Evolutionary conservation across 23 tunicate genomes (phyloP).

Genomic region (Trididemnum miniatum): DNA sequence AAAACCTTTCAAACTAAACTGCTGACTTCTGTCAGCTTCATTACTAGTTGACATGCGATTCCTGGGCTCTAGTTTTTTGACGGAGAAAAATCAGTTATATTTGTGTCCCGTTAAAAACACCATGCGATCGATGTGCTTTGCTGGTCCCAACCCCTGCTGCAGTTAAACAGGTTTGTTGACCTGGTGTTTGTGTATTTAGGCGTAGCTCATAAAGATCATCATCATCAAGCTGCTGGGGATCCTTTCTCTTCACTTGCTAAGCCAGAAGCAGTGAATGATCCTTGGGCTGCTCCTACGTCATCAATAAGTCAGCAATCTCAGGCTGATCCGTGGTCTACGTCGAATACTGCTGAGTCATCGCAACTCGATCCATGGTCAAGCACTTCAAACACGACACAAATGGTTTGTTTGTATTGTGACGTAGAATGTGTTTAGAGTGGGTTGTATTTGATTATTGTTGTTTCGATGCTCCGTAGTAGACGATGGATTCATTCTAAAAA

Average conservation of each 20-base stretch:
- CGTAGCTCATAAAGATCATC: not conserved
- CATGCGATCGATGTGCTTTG: too few species aligned
- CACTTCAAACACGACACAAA: not conserved
- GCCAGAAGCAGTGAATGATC: slow-evolving; percentile 53
- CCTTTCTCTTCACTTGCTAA: slow-evolving; percentile 33
- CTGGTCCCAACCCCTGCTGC: too few species aligned
- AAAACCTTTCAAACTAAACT: too few species aligned
- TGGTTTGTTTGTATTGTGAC: not conserved
- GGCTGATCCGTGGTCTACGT: slow-evolving; percentile 25
- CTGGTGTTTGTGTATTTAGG: not conserved
- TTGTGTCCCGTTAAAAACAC: too few species aligned
- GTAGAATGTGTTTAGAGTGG: not conserved
- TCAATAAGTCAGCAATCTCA: slow-evolving; percentile 6
- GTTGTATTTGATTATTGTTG: not conserved
- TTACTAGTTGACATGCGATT: too few species aligned
- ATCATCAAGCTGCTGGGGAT: slow-evolving; percentile 6
- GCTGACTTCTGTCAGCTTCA: too few species aligned
- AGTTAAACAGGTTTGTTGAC: too few species aligned
- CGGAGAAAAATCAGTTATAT: too few species aligned
- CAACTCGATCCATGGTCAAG: slow-evolving; percentile 32
- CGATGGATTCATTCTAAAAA: too few species aligned
- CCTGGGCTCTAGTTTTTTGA: too few species aligned
- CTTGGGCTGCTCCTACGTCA: slow-evolving; percentile 48
- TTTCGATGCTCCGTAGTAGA: too few species aligned
- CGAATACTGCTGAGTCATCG: not conserved